Evolutionary conservation across 2,888 invertebrate species (phyloP).

Genomic region (Hermaeophaga mercurialis): DNA sequence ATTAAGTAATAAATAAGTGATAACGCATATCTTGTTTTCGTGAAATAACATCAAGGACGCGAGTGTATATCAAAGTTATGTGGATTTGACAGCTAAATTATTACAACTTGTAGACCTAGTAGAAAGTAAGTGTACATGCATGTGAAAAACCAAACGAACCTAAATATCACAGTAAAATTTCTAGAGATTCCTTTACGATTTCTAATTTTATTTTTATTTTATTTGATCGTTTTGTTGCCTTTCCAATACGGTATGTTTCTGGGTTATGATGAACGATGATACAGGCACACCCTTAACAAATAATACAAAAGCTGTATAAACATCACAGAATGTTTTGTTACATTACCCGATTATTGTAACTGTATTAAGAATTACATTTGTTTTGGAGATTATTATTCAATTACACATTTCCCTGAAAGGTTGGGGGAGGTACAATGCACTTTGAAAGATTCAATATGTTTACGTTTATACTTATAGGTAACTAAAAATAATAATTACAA

Average conservation of each 20-base stretch:
- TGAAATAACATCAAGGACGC: constrained; percentile 23
- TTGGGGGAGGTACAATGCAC: not conserved
- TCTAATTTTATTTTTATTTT: constrained; percentile 19
- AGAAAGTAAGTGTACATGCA: constrained; percentile 41
- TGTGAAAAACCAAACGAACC: constrained; percentile 9
- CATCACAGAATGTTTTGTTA: too few relatives aligned
- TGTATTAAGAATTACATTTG: too few relatives aligned
- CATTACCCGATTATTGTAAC: too few relatives aligned
- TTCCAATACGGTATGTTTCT: constrained; percentile 3
- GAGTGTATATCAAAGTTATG: constrained; percentile 27
- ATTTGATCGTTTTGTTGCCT: not conserved
- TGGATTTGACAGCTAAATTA: constrained; percentile 36
- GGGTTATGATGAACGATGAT: constrained; percentile 8
- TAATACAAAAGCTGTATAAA: not conserved
- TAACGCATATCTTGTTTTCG: constrained; percentile 13
- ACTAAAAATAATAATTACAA: too few relatives aligned
- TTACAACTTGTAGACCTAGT: constrained; percentile 32
- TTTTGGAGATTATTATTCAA: too few relatives aligned
- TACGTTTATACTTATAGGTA: too few relatives aligned
- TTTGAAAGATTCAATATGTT: not conserved
- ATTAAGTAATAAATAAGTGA: constrained; percentile 25
- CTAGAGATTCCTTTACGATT: constrained; percentile 22
- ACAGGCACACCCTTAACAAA: constrained; percentile 18
- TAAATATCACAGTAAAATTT: constrained; percentile 23
- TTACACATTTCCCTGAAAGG: too few relatives aligned